These are phyloP conservation scores for Listronotus bonariensis DNA, from an alignment of 1,140 invertebrate genomes.

Conservation along the genomic window DNA sequence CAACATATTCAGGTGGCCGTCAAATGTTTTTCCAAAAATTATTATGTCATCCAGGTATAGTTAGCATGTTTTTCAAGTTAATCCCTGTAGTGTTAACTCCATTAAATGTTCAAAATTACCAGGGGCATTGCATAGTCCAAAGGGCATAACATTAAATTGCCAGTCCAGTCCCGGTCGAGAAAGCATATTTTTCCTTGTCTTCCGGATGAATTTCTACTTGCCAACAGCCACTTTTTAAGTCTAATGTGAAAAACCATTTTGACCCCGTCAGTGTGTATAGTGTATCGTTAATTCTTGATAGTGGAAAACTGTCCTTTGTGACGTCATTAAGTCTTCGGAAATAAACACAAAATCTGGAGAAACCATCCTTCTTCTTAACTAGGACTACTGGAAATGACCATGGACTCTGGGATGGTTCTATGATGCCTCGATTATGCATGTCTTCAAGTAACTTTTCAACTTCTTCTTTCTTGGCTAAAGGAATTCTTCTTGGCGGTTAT, in stretches of 20 bases:
- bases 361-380: slow-evolving; percentile 39
- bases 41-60: slow-evolving; percentile 53
- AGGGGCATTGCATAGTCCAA: slow-evolving; percentile 49
- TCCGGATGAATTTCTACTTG: no score
- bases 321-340: slow-evolving; percentile 43
- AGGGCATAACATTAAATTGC: slow-evolving; percentile 51
- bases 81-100: slow-evolving; percentile 30
- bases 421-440: no score
- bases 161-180: slow-evolving; percentile 36
- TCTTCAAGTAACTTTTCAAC: no score
- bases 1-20: slow-evolving; percentile 56
- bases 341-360: slow-evolving; percentile 29
- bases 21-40: slow-evolving; percentile 49
- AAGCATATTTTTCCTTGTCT: slow-evolving; percentile 44
- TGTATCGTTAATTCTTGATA: no score
- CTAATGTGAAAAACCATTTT: no score
- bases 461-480: no score
- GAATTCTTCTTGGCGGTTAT: no score
- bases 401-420: no score
- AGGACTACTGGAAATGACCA: neutral
- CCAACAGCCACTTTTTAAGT: no score
- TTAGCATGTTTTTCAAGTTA: slow-evolving; percentile 38
- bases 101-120: slow-evolving; percentile 43
- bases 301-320: no score
- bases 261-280: no score